Evolutionary conservation across 1,140 invertebrate genomes (phyloP), one percentile per base, ranked within the genome.

Genomic region (Camponotus vicinus): DNA sequence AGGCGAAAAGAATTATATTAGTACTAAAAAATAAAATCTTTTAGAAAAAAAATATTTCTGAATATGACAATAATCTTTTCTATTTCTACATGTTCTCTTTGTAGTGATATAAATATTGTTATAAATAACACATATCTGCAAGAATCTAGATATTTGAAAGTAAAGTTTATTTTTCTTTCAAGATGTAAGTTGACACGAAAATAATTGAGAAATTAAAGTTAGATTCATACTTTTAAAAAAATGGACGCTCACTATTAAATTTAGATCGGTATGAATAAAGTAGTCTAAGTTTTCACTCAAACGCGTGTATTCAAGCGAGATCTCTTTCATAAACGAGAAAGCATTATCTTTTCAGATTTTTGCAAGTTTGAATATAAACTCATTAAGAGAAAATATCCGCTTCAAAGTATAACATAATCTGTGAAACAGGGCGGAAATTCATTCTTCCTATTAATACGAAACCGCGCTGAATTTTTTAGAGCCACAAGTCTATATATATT

Each of bases 301-400:
- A 80, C 57, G 32, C 13, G 79, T 21, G 42, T 37, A 13, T 45
- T 45, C 18, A 55, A 61, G 40, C 15, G 4, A 42, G 42, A 73
- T 61, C 52, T 37, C 32, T 13, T 61, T 34, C n/a, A 18, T 75
- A 37, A 42, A 61, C 13, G 18, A 34, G 40, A 21, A 73, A 59
- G 27, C 27, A 37, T 37, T 45, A 32, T 37, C 18, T 71, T 63
- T 83, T 37, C 61, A 59, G 42, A 21, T 40, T 9, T 57, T 7
- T 13, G 11, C 40, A 42, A 61, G 69, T 42, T 83, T 75, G 75
- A 83, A 83, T 75, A 63, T 83, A 73, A 73, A 75, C 57, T 42
- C 37, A 37, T 27, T 18, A 49, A 67, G n/a, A 27, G 27, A n/a
- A 27, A 27, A 32, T 21, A 73, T 32, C 40, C 9, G 11, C 27